Evolutionary conservation across 2,797 vertebrate species (phyloP).

Genomic region (Pseudochromis fuscus): DNA sequence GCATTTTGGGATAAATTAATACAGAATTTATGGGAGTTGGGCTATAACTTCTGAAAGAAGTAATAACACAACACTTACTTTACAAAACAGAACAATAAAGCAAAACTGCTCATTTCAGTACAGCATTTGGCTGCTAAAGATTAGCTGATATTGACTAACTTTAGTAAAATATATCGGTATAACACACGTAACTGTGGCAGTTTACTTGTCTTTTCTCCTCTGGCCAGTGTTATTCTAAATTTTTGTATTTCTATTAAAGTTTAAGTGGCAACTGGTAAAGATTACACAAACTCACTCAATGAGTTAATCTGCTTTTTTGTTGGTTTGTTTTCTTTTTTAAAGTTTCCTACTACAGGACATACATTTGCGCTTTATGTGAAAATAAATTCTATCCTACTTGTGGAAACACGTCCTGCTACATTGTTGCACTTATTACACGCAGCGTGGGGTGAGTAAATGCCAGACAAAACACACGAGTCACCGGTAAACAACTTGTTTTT

Average conservation of each 20-base stretch:
- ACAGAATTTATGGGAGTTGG: background rate
- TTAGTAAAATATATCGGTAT: background rate
- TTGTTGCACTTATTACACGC: background rate
- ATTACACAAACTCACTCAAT: background rate
- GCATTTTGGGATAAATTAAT: background rate
- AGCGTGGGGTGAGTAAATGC: slow-evolving; percentile 28
- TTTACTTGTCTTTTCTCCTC: background rate
- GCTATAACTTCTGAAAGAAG: no score
- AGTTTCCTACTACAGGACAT: background rate
- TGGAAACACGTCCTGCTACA: background rate
- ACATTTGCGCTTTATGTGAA: no score
- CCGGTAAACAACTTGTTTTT: slow-evolving; percentile 46
- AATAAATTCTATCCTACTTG: background rate
- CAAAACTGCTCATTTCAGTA: no score
- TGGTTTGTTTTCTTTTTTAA: background rate
- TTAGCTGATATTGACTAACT: background rate
- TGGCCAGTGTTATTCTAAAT: no score
- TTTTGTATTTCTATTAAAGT: no score
- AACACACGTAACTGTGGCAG: background rate
- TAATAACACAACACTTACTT: no score
- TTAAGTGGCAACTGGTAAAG: background rate
- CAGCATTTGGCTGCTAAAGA: background rate
- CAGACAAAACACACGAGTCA: slow-evolving; percentile 30
- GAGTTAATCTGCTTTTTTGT: no score
- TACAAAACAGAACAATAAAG: no score